A percentile compares a stretch with the other conserved stretches of the same genome.
These are phyloP conservation scores for Nymphalis polychloros DNA, from an alignment of 2,888 invertebrate species.

Conservation along the genomic window DNA sequence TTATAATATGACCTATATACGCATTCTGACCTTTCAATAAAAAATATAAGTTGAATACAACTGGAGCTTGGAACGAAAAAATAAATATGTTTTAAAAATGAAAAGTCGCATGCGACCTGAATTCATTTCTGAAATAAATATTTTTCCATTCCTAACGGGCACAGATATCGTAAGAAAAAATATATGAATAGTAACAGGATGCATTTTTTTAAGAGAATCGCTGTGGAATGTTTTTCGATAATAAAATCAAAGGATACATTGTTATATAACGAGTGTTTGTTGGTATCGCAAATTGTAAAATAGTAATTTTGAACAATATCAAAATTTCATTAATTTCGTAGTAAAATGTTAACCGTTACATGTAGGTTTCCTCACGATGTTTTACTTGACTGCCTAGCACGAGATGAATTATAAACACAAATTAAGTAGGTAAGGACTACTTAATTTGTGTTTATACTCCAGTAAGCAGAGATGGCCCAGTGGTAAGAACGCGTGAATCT, in stretches of 20 bases:
- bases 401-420: too few relatives aligned
- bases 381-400: too few relatives aligned
- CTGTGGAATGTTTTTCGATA: not conserved
- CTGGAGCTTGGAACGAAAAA: conserved; percentile 6
- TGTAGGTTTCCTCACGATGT: too few relatives aligned
- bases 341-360: too few relatives aligned
- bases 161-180: conserved; percentile 17
- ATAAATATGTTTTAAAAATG: conserved; percentile 20
- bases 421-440: too few relatives aligned
- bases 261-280: not conserved
- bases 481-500: too few relatives aligned
- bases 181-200: conserved; percentile 3
- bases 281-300: not conserved
- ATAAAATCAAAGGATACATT: not conserved
- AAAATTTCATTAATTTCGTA: too few relatives aligned
- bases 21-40: conserved; percentile 15
- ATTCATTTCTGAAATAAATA: conserved; percentile 21
- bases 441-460: too few relatives aligned
- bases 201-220: not conserved
- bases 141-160: conserved; percentile 20
- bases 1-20: conserved; percentile 8
- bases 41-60: conserved; percentile 8
- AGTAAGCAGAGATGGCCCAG: too few relatives aligned
- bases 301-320: too few relatives aligned
- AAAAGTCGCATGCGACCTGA: conserved; percentile 27